phyloP scores from a whole-genome alignment of 2,888 invertebrate genomes.

The Callimorpha dominula region DNA sequence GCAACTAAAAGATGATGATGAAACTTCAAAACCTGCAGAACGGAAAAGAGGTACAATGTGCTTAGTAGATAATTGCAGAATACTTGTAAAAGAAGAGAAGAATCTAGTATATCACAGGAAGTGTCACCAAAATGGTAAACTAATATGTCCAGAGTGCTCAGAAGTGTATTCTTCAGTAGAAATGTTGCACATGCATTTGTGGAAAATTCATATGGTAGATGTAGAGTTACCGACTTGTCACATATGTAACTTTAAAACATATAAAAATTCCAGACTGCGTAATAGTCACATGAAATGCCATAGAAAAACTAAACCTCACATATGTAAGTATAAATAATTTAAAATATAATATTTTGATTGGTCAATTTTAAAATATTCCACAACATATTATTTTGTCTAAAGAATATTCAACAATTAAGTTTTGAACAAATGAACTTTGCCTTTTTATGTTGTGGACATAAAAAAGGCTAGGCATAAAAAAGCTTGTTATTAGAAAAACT shows the following conservation, averaged over 20 bases:
- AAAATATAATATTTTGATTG: background rate
- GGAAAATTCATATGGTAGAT: constrained; percentile 92
- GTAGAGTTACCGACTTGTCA: constrained; percentile 93
- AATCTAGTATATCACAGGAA: constrained; percentile 89
- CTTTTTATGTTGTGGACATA: no score
- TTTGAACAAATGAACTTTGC: no score
- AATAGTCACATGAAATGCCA: constrained; percentile 93
- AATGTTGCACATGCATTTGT: constrained; percentile 91
- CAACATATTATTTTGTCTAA: no score
- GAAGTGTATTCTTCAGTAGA: constrained; percentile 87
- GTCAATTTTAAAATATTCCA: no score
- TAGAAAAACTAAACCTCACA: constrained; percentile 87
- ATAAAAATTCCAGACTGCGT: constrained; percentile 89
- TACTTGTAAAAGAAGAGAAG: constrained; percentile 85
- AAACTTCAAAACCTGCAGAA: constrained; percentile 40
- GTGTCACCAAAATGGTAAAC: constrained; percentile 85
- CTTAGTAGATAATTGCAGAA: constrained; percentile 84
- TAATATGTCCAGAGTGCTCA: constrained; percentile 90
- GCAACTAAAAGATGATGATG: constrained; percentile 44
- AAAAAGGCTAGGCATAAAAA: no score
- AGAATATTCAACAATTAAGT: no score
- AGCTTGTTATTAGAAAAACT: no score
- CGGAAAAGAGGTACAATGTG: constrained; percentile 76
- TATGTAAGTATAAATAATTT: constrained; percentile 73
- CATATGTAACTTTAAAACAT: constrained; percentile 91